Evolutionary conservation across 2,888 invertebrate genomes (phyloP).

Genomic region (Scaptomyza parva): DNA sequence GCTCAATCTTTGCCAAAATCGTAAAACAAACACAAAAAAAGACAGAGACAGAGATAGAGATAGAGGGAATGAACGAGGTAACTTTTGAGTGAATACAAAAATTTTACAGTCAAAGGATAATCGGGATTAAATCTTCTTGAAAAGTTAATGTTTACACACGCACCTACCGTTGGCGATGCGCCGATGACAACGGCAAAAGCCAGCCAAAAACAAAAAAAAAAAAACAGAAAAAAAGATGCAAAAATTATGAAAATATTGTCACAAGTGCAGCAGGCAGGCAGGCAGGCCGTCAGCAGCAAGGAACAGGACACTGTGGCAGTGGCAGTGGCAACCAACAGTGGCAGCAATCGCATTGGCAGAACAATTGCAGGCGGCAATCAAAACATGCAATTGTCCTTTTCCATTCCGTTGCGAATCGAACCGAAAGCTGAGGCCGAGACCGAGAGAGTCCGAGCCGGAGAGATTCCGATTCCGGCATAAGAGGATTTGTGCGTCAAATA

Average conservation of each 20-base stretch:
- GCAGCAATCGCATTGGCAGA: constrained; percentile 55
- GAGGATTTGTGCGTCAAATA: constrained; percentile 80
- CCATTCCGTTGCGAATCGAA: constrained; percentile 72
- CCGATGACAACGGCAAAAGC: constrained; percentile 49
- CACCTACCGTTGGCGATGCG: constrained; percentile 81
- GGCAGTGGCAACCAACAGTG: constrained; percentile 24
- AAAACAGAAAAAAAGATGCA: constrained; percentile 68
- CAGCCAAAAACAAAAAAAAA: constrained; percentile 21
- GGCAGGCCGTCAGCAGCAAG: constrained; percentile 25
- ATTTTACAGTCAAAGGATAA: constrained; percentile 84
- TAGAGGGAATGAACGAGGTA: constrained; percentile 36
- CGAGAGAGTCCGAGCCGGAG: not conserved
- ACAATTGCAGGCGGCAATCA: constrained; percentile 81
- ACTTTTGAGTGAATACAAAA: constrained; percentile 70
- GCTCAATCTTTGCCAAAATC: constrained; percentile 58
- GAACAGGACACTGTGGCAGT: constrained; percentile 14
- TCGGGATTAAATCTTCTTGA: constrained; percentile 84
- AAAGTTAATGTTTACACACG: constrained; percentile 85
- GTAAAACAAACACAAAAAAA: constrained; percentile 55
- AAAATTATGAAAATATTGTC: constrained; percentile 84
- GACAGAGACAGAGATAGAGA: not conserved
- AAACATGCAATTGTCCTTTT: constrained; percentile 79
- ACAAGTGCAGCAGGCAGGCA: constrained; percentile 79
- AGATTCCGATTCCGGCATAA: constrained; percentile 57
- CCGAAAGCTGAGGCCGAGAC: constrained; percentile 41